Evolutionary conservation across 64 coral and sea anemone species (phyloP).

Genomic region (Catalaphyllia jardinei): DNA sequence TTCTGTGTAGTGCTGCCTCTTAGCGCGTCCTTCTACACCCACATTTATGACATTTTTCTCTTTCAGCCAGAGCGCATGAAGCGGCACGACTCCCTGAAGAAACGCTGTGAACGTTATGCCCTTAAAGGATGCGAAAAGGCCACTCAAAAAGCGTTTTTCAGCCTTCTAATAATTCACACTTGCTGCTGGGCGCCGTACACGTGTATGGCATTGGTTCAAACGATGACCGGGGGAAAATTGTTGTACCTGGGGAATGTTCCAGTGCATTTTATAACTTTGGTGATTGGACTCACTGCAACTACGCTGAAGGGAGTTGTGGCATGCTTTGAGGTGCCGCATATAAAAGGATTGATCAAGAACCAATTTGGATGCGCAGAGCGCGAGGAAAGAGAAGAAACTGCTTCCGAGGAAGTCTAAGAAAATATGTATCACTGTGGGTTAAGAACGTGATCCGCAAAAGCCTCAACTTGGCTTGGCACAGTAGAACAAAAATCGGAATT

Average conservation of each 20-base stretch:
- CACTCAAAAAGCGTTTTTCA: constrained; percentile 77
- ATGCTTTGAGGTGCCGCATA: constrained; percentile 76
- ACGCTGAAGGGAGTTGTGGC: constrained; percentile 62
- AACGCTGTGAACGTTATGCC: constrained; percentile 50
- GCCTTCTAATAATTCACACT: constrained; percentile 71
- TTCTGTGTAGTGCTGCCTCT: constrained; percentile 62
- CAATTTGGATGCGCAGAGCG: constrained; percentile 49
- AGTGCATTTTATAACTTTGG: constrained; percentile 62
- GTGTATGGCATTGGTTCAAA: constrained; percentile 45
- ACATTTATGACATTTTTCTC: constrained; percentile 64
- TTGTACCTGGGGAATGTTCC: constrained; percentile 51
- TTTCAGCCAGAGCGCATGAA: constrained; percentile 69
- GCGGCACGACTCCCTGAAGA: constrained; percentile 25
- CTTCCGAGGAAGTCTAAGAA: constrained; percentile 5
- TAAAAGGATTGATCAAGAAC: constrained; percentile 29
- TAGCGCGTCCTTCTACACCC: constrained; percentile 38
- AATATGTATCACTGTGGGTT: constrained; percentile 2
- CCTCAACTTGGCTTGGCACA: background rate
- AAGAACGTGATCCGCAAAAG: background rate
- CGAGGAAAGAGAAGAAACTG: constrained; percentile 4
- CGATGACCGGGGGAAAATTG: background rate
- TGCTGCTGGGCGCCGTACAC: constrained; percentile 74
- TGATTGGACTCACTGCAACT: constrained; percentile 47
- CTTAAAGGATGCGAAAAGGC: constrained; percentile 53
- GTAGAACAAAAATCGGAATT: background rate